phyloP scores from a whole-genome alignment of 1,140 invertebrate genomes.

The Papilio xuthus region DNA sequence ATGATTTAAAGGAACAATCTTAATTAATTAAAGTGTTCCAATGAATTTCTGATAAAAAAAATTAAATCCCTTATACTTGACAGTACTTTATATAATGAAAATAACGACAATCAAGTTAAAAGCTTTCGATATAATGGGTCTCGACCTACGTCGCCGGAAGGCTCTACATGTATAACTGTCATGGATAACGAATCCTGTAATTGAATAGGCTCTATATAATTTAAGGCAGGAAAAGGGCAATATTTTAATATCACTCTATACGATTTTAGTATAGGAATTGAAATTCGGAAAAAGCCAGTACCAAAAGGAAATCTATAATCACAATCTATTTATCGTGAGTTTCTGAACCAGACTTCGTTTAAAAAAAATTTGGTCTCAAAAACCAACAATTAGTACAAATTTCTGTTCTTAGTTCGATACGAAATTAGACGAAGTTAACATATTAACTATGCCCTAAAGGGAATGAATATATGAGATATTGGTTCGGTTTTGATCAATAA shows the following conservation, averaged over 20 bases:
- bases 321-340: background rate
- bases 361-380: no score
- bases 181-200: conserved; percentile 23
- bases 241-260: background rate
- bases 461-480: conserved; percentile 8
- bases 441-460: background rate
- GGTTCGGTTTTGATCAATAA: background rate
- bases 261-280: background rate
- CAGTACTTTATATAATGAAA: conserved; percentile 52
- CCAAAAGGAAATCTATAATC: background rate
- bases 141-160: conserved; percentile 20
- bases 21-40: conserved; percentile 2
- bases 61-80: conserved; percentile 43
- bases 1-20: background rate
- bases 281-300: background rate
- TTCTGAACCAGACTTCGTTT: no score
- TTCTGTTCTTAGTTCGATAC: no score
- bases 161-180: conserved; percentile 28
- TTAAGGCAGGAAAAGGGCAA: conserved; percentile 4
- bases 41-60: conserved; percentile 16
- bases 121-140: conserved; percentile 58
- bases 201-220: conserved; percentile 18
- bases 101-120: conserved; percentile 61
- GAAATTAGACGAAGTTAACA: no score
- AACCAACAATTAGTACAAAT: background rate